Base-by-base conservation (phyloP, 2,888 invertebrate genomes). In the Euproctis similis region DNA sequence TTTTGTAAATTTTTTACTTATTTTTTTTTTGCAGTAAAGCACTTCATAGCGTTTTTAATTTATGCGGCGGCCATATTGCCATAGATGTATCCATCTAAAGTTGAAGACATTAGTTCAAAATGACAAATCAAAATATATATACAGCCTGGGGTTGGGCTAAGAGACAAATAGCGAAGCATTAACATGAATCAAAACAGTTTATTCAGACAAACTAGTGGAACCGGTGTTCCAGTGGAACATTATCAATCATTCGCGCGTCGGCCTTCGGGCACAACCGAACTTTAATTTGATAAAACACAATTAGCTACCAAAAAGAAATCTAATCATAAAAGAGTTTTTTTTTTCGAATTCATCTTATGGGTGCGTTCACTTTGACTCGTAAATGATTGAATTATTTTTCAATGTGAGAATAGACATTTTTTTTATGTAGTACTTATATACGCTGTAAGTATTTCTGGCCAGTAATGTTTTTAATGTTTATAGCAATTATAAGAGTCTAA, bases 251-350 rank as follows among this genome's bases (percentile, higher is more conserved):
- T 46, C 51, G 57, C 49, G 46, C 46, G 66, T 55, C 57, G 47
- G 63, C 67, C 62, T 65, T n/a, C 69, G 53, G 67, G 60, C 69
- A 53, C 70, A 69, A 64, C 68, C n/a, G n/a, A 69, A 71, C 74
- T 73, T 78, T 82, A 80, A 84, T 84, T 82, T 84, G 84, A 84
- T 84, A 84, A 82, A 81, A 82, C 66, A 75, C 81, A 84, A 82
- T 84, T 84, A 82, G 82, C 82, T 84, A 82, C 84, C 80, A 80
- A 76, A 76, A 76, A 74, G 75, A 75, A 82, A 78, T 80, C 80
- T 81, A 80, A 84, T 82, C 75, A 76, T 50, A 56, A 59, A 65
- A 71, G 67, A 39, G 34, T 70, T 78, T 77, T 80, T 78, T 75
- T n/a, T n/a, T n/a, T n/a, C n/a, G n/a, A n/a, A n/a, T n/a, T n/a